phyloP scores from a whole-genome alignment of 2,888 invertebrate species.

The Cyclophora albipunctata region DNA sequence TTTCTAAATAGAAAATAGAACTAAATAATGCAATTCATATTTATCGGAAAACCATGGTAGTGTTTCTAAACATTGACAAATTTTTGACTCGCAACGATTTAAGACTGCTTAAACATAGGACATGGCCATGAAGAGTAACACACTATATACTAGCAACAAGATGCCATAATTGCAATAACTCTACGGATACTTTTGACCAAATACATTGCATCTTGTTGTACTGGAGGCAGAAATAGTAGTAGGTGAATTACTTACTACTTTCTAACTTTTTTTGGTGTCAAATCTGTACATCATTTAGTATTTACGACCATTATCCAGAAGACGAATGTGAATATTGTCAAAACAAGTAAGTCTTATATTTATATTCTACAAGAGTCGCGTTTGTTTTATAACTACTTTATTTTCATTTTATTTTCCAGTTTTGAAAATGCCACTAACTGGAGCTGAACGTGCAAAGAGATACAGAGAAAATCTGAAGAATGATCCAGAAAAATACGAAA shows the following conservation, averaged over 20 bases:
- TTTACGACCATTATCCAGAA: not conserved
- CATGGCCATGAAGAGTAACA: no score
- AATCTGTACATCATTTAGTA: not conserved
- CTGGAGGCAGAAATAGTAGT: constrained; percentile 1
- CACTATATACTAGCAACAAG: no score
- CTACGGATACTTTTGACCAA: constrained; percentile 2
- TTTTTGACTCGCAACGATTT: no score
- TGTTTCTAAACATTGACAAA: no score
- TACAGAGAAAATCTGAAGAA: constrained; percentile 1
- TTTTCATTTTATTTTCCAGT: not conserved
- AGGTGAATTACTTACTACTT: not conserved
- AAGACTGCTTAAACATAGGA: no score
- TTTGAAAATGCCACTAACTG: not conserved
- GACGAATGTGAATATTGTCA: not conserved
- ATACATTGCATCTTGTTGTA: not conserved
- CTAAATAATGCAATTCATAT: no score
- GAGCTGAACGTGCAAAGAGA: not conserved
- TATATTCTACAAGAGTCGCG: no score
- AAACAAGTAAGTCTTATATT: not conserved
- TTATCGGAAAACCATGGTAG: no score
- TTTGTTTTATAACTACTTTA: not conserved
- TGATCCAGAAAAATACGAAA: constrained; percentile 5
- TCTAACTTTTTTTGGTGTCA: not conserved
- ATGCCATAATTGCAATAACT: constrained; percentile 7
- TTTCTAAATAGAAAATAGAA: no score